Conservation (phyloP, 2,113 vertebrate species). For the Microcebus jonahi region DNA sequence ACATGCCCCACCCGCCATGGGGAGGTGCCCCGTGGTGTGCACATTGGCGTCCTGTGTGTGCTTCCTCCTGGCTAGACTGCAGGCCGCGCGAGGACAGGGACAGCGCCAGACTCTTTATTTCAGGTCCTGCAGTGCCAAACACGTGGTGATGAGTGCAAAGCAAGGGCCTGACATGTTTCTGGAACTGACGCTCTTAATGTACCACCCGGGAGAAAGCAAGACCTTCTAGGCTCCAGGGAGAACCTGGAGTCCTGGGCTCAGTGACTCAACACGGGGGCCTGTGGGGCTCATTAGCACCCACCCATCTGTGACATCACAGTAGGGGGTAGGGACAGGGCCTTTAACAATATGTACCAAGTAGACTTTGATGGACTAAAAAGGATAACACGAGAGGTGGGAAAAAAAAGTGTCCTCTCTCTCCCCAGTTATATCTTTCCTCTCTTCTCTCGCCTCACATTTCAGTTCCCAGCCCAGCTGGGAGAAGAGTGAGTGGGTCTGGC, state of each 20-base stretch:
- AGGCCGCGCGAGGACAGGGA: background rate
- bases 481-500: background rate
- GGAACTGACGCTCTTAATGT: background rate
- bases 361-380: background rate
- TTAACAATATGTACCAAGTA: background rate
- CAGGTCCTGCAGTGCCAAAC: background rate
- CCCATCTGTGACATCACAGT: slow-evolving; percentile 22
- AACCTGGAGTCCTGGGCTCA: background rate
- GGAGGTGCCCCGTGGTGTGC: background rate
- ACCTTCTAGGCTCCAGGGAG: background rate
- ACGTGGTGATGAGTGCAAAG: background rate
- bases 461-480: background rate
- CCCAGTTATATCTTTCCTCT: background rate
- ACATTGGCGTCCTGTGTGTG: background rate
- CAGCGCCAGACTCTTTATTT: background rate
- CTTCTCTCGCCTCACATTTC: background rate
- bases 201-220: background rate
- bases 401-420: background rate
- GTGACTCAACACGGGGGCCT: background rate
- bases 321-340: background rate
- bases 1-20: rapidly evolving
- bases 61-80: background rate
- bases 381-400: background rate
- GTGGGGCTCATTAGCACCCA: background rate
- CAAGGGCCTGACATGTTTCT: background rate